Base-by-base conservation (phyloP, 2,888 invertebrate genomes). In the Sacculina carcini region DNA sequence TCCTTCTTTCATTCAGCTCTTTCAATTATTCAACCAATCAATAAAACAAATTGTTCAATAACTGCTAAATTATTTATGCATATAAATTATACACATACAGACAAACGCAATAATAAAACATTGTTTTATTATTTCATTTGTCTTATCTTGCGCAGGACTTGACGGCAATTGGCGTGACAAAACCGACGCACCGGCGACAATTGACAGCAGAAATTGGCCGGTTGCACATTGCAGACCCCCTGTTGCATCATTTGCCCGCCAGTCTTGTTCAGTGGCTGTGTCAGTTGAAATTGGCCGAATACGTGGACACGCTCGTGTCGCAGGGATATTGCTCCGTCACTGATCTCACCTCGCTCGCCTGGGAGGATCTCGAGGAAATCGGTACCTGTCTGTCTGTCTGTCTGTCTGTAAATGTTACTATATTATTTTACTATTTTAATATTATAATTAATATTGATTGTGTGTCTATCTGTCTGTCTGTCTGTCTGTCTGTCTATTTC, bases 281-380 rank as follows among this genome's bases (percentile, higher is more conserved):
- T 60, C 69, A 89, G 59, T 71, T 96, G 56, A 76, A 87, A 57
- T 72, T 98, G 56, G 86, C 87, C 62, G 89, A 92, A 66, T 98
- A 98, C 65, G 77, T 82, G 38, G 79, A 81, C 21, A 82, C 85
- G 39, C 73, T 98, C 55, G 76, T 82, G 56, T 80, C 81, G 58
- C 94, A 96, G 68, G 89, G 89, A 51, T 96, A 92, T 69, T 77
- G 81, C 61, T 83, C 84, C 7, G 85, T 98, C 39, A 84, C 89
- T 61, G 83, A 87, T 66, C 84, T 94, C 51, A 84, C 86, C 31
- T 86, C 90, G 63, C 75, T 98, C 51, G 86, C 87, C 54, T 96
- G 94, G 92, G 98, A 98, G 64, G 98, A 98, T 69, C 74, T 98
- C 63, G 96, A 98, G 70, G 96, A 98, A 64, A 89, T 96, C 66